Evolutionary conservation across 2,113 vertebrate genomes (phyloP), one percentile per base, ranked within the genome.

Genomic region (Mastomys coucha): DNA sequence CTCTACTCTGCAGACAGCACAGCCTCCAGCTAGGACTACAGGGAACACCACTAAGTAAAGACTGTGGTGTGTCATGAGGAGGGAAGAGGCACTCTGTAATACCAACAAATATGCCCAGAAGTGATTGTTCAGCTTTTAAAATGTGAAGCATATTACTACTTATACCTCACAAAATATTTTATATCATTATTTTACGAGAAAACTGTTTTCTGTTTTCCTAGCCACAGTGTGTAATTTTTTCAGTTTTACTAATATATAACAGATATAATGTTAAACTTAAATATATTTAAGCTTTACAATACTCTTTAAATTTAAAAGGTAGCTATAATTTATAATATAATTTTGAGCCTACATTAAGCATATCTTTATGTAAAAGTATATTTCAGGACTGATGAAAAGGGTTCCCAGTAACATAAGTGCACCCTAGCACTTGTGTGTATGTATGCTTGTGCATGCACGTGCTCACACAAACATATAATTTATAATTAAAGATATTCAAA

Each of bases 121-220:
- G 49, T 36, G 12, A 77, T 31, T 91, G 94, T 89, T 92, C 85
- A 95, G 80, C 90, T 95, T 92, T 58, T 67, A 93, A 96, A 93
- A 93, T 84, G 9, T 70, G 36, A 93, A 92, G 88, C 65, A 91
- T 10, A 97, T 28, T 2, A 78, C 10, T 69, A 81, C 91, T 63
- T 73, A 89, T 60, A 91, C 28, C 22, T 95, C 31, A 95, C 22
- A 80, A 94, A 92, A 93, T 7, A 93, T 67, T 13, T 89, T 56
- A 51, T 77, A 67, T 73, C 76, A 70, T 77, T 77, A 76, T 91
- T 94, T 67, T 80, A 91, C 76, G 28, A 96, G 36, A 78, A 75
- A 95, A 53, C 22, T 67, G 28, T 69, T 95, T 89, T 67, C 81
- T 67, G 28, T 69, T 95, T 89, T 67, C 77, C 60, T 78, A 91